Base-by-base conservation (phyloP, 2,113 vertebrate species). In the Columba janthina region DNA sequence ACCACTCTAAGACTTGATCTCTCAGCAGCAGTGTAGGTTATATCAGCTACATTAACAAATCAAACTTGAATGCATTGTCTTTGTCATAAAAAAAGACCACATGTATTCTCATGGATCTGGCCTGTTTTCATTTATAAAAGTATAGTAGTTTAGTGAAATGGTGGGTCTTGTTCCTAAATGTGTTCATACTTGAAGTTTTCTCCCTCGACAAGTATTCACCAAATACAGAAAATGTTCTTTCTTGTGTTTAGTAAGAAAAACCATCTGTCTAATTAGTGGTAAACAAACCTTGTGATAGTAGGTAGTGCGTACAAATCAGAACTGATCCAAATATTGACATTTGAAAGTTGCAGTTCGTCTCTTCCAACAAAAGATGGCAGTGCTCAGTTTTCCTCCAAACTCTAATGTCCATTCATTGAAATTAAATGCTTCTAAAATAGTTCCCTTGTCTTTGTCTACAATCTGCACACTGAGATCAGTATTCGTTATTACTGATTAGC, bases 341-440 rank as follows among this genome's bases (percentile, higher is more conserved):
- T 14, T 36, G 44, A 69, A 69, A 54, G 66, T 2, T 96, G 96
- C 74, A 96, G 83, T 96, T 89, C 22, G 57, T 54, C 50, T 87
- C 36, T 91, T 73, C 40, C 73, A 92, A 60, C 96, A 89, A 95
- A 93, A 97, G 96, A 95, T 97, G 96, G 96, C 96, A 96, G 90
- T 93, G 93, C 90, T 95, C 67, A 34, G 90, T 96, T 94, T 95
- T 81, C 79, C 89, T 94, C 92, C 57, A 32, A 92, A 50, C 18
- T 16, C 5, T 36, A 8, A 42, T 28, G 61, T n/a, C 71, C 58
- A 53, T 77, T 71, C 58, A 17, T 20, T 71, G 69, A 77, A 71
- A 88, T 74, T 7, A 83, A 60, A 70, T 14, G n/a, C 34, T 77
- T 6, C 56, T 44, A 10, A 70, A 83, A 13, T 12, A 8, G 22